Conservation (phyloP, 2,797 vertebrate species). For the Aythya fuligula region DNA sequence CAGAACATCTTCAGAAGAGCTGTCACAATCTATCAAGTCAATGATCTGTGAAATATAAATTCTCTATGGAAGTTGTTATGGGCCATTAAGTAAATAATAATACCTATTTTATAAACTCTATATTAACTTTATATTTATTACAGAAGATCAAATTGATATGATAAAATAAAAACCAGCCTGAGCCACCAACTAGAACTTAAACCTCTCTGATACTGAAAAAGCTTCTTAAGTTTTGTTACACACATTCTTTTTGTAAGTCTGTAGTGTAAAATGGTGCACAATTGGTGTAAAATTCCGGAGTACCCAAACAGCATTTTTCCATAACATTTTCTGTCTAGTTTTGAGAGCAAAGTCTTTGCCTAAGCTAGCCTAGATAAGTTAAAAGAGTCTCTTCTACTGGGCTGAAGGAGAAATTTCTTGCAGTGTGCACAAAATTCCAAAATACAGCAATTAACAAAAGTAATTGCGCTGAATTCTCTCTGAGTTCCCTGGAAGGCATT, state of each 20-base stretch:
- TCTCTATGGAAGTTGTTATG: slow-evolving; percentile 63
- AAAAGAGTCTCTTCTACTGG: background rate
- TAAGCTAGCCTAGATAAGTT: background rate
- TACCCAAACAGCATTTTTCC: background rate
- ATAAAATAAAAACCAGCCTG: slow-evolving; percentile 26
- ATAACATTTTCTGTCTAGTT: background rate
- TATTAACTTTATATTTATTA: slow-evolving; percentile 64
- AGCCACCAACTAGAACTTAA: slow-evolving; percentile 10
- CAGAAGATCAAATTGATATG: slow-evolving; percentile 22
- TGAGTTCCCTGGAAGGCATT: slow-evolving; percentile 9
- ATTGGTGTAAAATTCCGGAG: background rate
- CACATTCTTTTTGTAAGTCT: background rate
- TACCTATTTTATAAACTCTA: slow-evolving; percentile 71
- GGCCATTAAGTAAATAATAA: slow-evolving; percentile 77
- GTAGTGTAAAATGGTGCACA: background rate
- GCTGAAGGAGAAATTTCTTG: background rate
- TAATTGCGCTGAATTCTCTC: slow-evolving; percentile 37
- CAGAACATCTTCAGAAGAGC: slow-evolving; percentile 72
- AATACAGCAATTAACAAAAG: slow-evolving; percentile 35
- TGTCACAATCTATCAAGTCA: slow-evolving; percentile 73
- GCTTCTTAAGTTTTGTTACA: background rate
- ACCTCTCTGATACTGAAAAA: background rate
- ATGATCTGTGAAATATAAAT: slow-evolving; percentile 74
- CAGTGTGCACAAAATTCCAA: slow-evolving; percentile 4
- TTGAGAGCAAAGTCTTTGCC: background rate